A percentile compares a stretch with the other conserved stretches of the same genome.
These are phyloP conservation scores for Prochilodus magdalenae DNA, from an alignment of 2,113 vertebrate species.

Conservation along the genomic window DNA sequence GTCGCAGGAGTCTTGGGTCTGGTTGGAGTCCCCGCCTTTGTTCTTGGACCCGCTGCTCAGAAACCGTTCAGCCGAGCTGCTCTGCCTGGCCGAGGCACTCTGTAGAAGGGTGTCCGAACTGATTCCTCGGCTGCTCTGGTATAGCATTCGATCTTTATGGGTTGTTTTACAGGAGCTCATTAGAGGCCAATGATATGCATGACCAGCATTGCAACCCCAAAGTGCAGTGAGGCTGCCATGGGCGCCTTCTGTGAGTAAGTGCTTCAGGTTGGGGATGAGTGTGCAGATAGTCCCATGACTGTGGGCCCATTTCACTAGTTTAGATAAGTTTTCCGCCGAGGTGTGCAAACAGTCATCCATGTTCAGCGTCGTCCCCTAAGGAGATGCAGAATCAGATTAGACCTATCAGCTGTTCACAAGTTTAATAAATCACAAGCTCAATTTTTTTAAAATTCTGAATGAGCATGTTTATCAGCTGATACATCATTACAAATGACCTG, in stretches of 20 bases:
- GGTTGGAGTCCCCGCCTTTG: constrained; percentile 79
- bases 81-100: constrained; percentile 78
- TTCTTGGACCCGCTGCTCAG: constrained; percentile 75
- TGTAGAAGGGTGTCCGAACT: constrained; percentile 83
- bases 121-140: constrained; percentile 85
- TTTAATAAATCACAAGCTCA: not conserved
- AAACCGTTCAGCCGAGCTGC: constrained; percentile 81
- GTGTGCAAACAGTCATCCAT: constrained; percentile 92
- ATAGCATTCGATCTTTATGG: constrained; percentile 83
- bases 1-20: constrained; percentile 84
- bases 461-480: too few species aligned
- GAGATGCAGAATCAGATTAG: constrained; percentile 1
- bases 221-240: constrained; percentile 84
- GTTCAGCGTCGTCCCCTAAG: constrained; percentile 64
- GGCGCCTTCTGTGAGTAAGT: constrained; percentile 82
- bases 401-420: not conserved
- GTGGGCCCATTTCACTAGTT: constrained; percentile 93
- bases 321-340: constrained; percentile 88
- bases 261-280: constrained; percentile 89
- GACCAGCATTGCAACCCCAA: constrained; percentile 89
- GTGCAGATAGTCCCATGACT: constrained; percentile 93
- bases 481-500: too few species aligned
- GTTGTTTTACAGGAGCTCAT: constrained; percentile 82
- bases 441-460: too few species aligned
- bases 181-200: constrained; percentile 91